Evolutionary conservation across 2,888 invertebrate genomes (phyloP), one percentile per base, ranked within the genome.

Genomic region (Drosophila picticornis): DNA sequence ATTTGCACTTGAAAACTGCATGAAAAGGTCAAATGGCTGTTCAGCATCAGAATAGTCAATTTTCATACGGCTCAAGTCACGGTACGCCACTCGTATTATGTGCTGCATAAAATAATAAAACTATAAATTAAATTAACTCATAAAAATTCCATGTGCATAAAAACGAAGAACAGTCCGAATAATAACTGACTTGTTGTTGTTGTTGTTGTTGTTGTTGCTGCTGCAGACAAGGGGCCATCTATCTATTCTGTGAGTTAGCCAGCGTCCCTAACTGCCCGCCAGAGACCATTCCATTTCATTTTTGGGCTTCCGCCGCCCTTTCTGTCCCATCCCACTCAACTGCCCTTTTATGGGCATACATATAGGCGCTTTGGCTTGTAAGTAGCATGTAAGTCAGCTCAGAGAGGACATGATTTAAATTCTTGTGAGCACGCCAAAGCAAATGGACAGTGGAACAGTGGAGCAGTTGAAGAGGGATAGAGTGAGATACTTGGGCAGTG

Each of bases 81-180:
- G 65, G 80, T 55, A 56, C 19, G 25, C 72, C 55, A 11, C 53
- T 56, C 59, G 77, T 81, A 80, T 80, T 84, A 80, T 88, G 81
- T 84, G 80, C 90, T 73, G 86, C 83, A 91, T 90, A 91, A 89
- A 86, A 92, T 92, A 92, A 92, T 92, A 92, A 91, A 91, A 92
- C 92, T 92, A 92, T 92, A 92, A 92, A 92, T 92, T 92, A 92
- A 92, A 92, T 92, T 92, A 92, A 91, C 92, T 92, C 92, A 92
- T 92, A 92, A 92, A 92, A 92, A 92, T 92, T 92, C 92, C 88
- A 90, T 91, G 91, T 92, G 92, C 91, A 92, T 92, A 91, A 89
- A 76, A 81, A 71, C 75, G 76, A 60, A 68, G 55, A 72, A 57
- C 72, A 80, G 69, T 72, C 80, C 73, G 87, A 81, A 87, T 90